Evolutionary conservation across 2,797 vertebrate genomes (phyloP).

Genomic region (Pseudochirops cupreus): DNA sequence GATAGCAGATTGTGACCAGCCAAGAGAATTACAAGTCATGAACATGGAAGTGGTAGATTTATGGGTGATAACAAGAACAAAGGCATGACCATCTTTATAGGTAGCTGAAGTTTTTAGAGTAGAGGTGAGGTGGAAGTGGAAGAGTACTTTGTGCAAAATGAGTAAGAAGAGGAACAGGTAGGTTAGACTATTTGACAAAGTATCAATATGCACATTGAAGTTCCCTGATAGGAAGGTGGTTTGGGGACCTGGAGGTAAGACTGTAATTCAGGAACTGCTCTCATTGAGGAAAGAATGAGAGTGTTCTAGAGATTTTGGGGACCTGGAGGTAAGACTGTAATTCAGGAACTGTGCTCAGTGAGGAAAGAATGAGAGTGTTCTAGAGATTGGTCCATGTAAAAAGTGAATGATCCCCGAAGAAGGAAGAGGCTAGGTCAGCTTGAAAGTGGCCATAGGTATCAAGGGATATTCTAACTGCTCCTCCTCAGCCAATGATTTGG

Average conservation of each 20-base stretch:
- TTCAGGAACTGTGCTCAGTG: rapidly evolving
- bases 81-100: background rate
- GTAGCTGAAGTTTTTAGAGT: background rate
- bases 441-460: background rate
- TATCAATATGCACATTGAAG: background rate
- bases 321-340: background rate
- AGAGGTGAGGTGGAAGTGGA: background rate
- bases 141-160: too few species aligned
- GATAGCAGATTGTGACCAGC: background rate
- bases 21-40: background rate
- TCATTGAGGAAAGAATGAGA: background rate
- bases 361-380: background rate
- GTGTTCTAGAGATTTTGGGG: background rate
- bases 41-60: background rate
- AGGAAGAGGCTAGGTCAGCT: background rate
- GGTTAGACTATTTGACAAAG: background rate
- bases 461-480: background rate
- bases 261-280: rapidly evolving
- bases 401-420: too few species aligned
- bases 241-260: background rate
- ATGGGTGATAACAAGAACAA: background rate
- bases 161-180: background rate
- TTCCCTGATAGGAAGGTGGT: background rate
- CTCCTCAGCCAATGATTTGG: background rate
- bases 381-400: background rate